Conservation (phyloP, 2,797 vertebrate genomes). For the Ambastaia sidthimunki region DNA sequence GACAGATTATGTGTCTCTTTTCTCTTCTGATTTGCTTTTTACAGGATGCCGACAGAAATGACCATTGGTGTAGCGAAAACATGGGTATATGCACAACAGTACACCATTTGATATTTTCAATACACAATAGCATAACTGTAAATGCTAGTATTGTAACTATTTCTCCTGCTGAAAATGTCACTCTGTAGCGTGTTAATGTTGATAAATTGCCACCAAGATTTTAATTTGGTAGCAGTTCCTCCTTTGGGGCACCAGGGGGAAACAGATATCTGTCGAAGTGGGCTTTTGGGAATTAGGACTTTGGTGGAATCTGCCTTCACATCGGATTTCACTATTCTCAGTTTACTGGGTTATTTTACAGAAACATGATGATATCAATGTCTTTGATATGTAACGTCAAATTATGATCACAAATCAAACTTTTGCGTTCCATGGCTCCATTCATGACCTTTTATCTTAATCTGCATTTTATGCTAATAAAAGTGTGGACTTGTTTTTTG, state of each 20-base stretch:
- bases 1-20: constrained; percentile 75
- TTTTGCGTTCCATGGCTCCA: background rate
- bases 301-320: constrained; percentile 50
- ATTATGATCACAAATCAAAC: constrained; percentile 19
- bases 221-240: constrained; percentile 73
- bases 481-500: background rate
- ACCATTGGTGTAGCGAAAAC: constrained; percentile 47
- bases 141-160: background rate
- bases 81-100: background rate
- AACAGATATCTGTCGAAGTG: constrained; percentile 80
- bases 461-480: background rate
- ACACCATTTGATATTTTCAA: background rate
- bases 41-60: constrained; percentile 44
- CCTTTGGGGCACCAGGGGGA: constrained; percentile 81
- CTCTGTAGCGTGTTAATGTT: background rate
- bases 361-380: background rate
- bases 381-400: constrained; percentile 12
- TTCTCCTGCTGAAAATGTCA: background rate
- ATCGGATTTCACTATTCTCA: constrained; percentile 30
- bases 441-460: background rate
- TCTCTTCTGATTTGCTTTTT: background rate
- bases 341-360: constrained; percentile 29
- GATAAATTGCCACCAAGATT: constrained; percentile 55
- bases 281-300: constrained; percentile 70
- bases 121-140: background rate